These are phyloP conservation scores for Tupaia chinensis DNA, from an alignment of 2,113 vertebrate species.

Conservation along the genomic window DNA sequence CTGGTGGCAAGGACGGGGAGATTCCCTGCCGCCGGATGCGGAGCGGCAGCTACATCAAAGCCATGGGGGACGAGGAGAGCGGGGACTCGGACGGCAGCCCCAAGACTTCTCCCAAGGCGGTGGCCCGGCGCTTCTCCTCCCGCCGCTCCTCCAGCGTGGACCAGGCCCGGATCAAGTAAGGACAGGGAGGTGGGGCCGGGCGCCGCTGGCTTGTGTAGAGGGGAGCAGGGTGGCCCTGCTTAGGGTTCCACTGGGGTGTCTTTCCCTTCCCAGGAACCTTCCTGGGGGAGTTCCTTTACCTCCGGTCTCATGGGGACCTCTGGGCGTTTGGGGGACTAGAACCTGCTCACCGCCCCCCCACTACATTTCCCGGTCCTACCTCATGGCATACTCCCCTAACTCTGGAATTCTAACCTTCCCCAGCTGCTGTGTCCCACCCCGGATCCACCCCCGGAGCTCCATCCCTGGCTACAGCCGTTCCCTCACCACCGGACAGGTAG, in stretches of 20 bases:
- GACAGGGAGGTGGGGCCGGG: neutral
- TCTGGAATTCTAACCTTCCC: conserved; percentile 92
- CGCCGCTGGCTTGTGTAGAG: no score
- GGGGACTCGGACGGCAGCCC: conserved; percentile 95
- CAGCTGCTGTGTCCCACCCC: conserved; percentile 92
- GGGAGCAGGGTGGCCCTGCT: neutral
- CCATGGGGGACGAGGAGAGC: conserved; percentile 98
- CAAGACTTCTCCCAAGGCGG: conserved; percentile 93
- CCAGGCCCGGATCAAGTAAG: conserved; percentile 94
- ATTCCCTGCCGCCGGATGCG: conserved; percentile 98
- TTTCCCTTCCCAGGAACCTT: neutral
- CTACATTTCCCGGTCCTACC: conserved; percentile 61
- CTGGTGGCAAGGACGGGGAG: conserved; percentile 92
- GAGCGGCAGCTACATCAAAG: conserved; percentile 99
- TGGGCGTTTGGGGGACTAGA: neutral
- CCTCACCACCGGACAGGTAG: conserved; percentile 97
- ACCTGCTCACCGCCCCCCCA: neutral
- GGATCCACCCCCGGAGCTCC: conserved; percentile 93
- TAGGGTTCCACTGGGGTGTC: neutral
- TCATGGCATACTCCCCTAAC: conserved; percentile 86
- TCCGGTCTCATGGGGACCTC: neutral
- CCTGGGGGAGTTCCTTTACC: neutral
- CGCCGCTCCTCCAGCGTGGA: conserved; percentile 97
- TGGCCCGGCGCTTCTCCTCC: conserved; percentile 94
- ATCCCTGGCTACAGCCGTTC: conserved; percentile 95